Evolutionary conservation across 1,140 invertebrate genomes (phyloP).

Genomic region (Meloidogyne chitwoodi): DNA sequence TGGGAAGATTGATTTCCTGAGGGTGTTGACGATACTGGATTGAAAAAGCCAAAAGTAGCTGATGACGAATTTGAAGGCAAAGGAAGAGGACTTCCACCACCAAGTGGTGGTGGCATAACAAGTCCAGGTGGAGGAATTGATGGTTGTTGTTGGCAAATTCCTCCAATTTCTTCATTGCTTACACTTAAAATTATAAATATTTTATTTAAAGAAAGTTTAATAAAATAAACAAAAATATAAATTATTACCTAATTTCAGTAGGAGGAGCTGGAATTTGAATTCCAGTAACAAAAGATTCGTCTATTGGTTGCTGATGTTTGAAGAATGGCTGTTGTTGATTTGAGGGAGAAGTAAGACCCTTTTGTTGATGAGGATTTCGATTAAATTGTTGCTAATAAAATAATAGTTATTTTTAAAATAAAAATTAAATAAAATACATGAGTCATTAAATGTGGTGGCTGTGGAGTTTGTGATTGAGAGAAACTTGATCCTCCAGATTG

Average conservation of each 20-base stretch:
- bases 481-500: not conserved
- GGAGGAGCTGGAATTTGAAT: not conserved
- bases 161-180: not conserved
- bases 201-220: not conserved
- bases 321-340: not conserved
- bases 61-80: not conserved
- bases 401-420: not conserved
- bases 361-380: not conserved
- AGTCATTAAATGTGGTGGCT: not conserved
- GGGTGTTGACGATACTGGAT: constrained; percentile 11
- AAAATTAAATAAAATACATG: not conserved
- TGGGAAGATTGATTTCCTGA: not conserved
- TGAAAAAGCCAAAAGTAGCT: constrained; percentile 34
- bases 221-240: not conserved
- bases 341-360: not conserved
- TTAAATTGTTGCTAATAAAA: not conserved
- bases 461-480: not conserved
- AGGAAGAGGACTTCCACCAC: constrained; percentile 1
- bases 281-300: not conserved
- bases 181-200: not conserved
- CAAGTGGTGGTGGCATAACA: constrained; percentile 19
- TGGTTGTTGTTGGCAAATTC: not conserved
- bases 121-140: constrained; percentile 23
- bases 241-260: not conserved
- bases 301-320: not conserved